Percentiles rank a stretch among this genome's conserved stretches.
These are phyloP conservation scores for Myotis myotis DNA, from an alignment of 2,797 vertebrate species.

Conservation along the genomic window DNA sequence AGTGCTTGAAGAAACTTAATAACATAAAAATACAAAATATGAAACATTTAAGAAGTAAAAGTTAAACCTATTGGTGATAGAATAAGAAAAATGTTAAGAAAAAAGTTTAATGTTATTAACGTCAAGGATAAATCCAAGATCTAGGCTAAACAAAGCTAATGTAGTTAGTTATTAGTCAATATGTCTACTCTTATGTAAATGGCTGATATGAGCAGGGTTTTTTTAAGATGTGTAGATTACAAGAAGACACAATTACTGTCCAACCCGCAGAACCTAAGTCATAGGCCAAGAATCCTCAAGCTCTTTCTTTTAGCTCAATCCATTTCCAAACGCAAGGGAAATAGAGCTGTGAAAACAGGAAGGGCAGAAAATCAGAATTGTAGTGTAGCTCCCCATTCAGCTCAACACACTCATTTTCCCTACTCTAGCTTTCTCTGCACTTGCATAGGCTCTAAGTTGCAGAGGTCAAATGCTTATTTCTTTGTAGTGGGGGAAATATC, in stretches of 20 bases:
- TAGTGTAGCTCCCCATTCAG: neutral
- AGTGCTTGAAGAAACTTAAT: slow-evolving; percentile 10
- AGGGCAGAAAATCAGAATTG: neutral
- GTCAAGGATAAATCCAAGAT: neutral
- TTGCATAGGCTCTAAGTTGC: neutral
- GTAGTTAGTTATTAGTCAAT: neutral
- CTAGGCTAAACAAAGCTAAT: neutral
- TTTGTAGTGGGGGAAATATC: neutral
- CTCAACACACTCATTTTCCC: neutral
- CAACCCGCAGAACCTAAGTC: neutral
- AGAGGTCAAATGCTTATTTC: neutral
- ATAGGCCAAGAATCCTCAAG: neutral
- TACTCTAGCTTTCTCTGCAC: neutral
- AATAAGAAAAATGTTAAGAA: slow-evolving; percentile 17
- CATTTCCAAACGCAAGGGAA: slow-evolving; percentile 1
- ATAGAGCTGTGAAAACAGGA: neutral
- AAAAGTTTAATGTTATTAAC: neutral
- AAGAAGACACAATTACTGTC: slow-evolving; percentile 1
- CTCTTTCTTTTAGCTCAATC: slow-evolving; percentile 2
- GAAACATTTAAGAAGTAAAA: slow-evolving; percentile 17
- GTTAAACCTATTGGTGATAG: neutral
- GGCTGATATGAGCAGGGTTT: neutral
- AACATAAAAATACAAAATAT: slow-evolving; percentile 18
- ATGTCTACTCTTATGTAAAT: neutral
- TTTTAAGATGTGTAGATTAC: neutral